These are phyloP conservation scores for Pampus argenteus DNA, from an alignment of 2,797 vertebrate genomes.

Conservation along the genomic window DNA sequence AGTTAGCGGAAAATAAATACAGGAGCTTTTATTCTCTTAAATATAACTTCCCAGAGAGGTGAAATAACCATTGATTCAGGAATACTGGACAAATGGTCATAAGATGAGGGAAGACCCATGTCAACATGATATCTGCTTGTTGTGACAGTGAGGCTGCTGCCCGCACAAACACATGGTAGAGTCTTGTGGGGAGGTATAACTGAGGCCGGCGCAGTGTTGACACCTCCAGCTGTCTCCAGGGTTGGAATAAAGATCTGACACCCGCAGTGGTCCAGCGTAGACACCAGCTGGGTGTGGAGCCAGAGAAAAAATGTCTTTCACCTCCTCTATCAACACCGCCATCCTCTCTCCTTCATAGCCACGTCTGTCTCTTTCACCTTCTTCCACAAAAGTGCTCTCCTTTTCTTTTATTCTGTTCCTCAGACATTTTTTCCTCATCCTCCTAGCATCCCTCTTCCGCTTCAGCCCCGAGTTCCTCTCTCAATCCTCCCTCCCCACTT, in stretches of 20 bases:
- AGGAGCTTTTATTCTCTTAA: conserved; percentile 10
- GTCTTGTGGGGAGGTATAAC: conserved; percentile 77
- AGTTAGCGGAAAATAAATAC: conserved; percentile 30
- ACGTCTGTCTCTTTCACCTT: conserved; percentile 49
- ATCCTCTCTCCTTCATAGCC: conserved; percentile 53
- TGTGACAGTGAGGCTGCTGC: conserved; percentile 79
- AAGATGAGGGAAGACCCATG: conserved; percentile 44
- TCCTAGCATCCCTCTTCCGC: conserved; percentile 54
- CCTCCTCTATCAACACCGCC: conserved; percentile 70
- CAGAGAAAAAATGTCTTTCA: conserved; percentile 80
- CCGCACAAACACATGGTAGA: conserved; percentile 78
- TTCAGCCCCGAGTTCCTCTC: conserved; percentile 48
- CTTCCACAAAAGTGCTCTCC: conserved; percentile 34
- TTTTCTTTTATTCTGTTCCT: conserved; percentile 48
- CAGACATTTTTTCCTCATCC: conserved; percentile 26
- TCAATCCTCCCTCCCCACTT: conserved; percentile 55
- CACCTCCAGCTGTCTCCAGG: conserved; percentile 87
- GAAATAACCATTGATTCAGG: conserved; percentile 21
- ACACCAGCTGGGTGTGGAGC: conserved; percentile 83
- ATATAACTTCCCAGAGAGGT: not conserved
- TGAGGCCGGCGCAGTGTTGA: conserved; percentile 79
- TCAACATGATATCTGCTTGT: conserved; percentile 77
- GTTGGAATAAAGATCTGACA: conserved; percentile 84
- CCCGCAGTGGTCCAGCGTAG: conserved; percentile 71
- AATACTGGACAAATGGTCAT: conserved; percentile 19